Percentiles rank a stretch among this genome's conserved stretches.
Conservation (phyloP, 2,888 invertebrate species). For the Phalangium opilio region DNA sequence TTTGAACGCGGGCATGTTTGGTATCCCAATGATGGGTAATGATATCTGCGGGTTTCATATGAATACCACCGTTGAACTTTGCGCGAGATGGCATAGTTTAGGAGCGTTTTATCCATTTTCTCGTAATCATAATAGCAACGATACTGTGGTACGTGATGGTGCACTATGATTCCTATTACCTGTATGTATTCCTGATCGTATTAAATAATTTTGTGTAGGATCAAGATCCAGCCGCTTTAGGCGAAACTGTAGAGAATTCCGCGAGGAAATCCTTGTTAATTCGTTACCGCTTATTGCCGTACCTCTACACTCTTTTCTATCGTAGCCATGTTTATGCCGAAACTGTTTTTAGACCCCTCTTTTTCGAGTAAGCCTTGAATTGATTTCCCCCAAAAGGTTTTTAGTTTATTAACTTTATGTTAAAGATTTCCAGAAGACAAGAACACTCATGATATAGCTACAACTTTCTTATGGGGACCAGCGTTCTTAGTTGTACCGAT, state of each 20-base stretch:
- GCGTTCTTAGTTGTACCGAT: constrained; percentile 29
- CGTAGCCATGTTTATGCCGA: constrained; percentile 50
- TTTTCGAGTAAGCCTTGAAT: constrained; percentile 50
- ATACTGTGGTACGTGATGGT: constrained; percentile 10
- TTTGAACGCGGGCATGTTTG: constrained; percentile 35
- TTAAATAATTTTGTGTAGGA: constrained; percentile 40
- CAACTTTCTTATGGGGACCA: constrained; percentile 31
- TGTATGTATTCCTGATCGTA: neutral
- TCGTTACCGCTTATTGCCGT: constrained; percentile 58
- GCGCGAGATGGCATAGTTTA: constrained; percentile 68
- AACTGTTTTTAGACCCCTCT: constrained; percentile 60
- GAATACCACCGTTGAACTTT: constrained; percentile 53
- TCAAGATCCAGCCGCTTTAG: constrained; percentile 69
- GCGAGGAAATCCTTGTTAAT: constrained; percentile 45
- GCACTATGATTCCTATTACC: neutral
- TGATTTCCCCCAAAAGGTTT: too few relatives aligned
- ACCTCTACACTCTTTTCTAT: constrained; percentile 64
- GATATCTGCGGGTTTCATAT: constrained; percentile 72
- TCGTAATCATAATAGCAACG: constrained; percentile 54
- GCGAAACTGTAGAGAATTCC: constrained; percentile 47
- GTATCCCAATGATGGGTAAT: constrained; percentile 39
- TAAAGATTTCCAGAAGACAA: constrained; percentile 19
- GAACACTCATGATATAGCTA: constrained; percentile 23
- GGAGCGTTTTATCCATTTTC: constrained; percentile 79
- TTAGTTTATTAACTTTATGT: too few relatives aligned